Percentiles rank a stretch among this genome's conserved stretches.
phyloP scores from a whole-genome alignment of 2,888 invertebrate genomes.

The Watsonalla binaria region DNA sequence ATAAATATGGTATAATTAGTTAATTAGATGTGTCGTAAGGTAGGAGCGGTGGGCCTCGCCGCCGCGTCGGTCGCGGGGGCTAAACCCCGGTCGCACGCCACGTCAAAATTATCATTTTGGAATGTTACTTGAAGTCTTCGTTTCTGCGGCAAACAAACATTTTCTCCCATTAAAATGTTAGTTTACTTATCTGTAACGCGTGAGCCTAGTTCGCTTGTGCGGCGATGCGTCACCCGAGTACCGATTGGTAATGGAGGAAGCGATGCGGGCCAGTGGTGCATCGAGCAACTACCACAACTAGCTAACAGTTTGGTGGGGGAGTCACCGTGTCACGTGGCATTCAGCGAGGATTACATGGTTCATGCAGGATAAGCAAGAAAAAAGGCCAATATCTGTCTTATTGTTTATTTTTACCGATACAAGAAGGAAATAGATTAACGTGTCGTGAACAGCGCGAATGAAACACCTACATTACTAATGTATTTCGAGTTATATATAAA shows the following conservation, averaged over 20 bases:
- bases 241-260: too few species aligned
- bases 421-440: conserved; percentile 45
- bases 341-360: conserved; percentile 40
- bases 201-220: neutral
- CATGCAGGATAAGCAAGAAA: conserved; percentile 75
- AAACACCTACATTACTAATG: conserved; percentile 30
- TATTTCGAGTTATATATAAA: conserved; percentile 60
- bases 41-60: conserved; percentile 23
- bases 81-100: conserved; percentile 33
- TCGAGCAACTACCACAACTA: neutral
- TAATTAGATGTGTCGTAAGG: conserved; percentile 24
- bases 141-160: conserved; percentile 73
- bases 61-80: conserved; percentile 22
- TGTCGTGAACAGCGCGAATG: conserved; percentile 45
- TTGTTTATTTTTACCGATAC: conserved; percentile 70
- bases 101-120: conserved; percentile 66
- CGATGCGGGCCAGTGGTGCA: too few species aligned
- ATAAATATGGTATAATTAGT: conserved; percentile 51
- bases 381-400: conserved; percentile 69
- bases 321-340: conserved; percentile 18
- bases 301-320: neutral
- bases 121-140: conserved; percentile 74
- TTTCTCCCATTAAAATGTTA: conserved; percentile 57
- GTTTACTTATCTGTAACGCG: conserved; percentile 24
- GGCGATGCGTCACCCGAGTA: neutral